A percentile compares a stretch with the other conserved stretches of the same genome.
These are phyloP conservation scores for Falco peregrinus DNA, from an alignment of 2,797 vertebrate species.

Conservation along the genomic window DNA sequence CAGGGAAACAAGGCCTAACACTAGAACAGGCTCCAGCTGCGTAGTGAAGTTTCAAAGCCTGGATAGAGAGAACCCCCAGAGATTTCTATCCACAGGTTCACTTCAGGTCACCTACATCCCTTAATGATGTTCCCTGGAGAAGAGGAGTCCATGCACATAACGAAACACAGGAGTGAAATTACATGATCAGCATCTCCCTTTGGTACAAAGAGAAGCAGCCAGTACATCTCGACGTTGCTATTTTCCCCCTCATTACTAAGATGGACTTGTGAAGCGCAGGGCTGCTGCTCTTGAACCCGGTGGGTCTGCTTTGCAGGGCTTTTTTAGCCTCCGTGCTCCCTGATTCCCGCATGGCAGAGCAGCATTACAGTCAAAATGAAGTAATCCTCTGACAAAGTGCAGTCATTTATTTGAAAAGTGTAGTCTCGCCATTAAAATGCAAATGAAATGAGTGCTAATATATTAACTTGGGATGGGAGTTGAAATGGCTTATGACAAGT, in stretches of 20 bases:
- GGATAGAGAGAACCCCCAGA: background rate
- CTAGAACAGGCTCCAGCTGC: background rate
- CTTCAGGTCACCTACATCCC: background rate
- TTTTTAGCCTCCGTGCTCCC: background rate
- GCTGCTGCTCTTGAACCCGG: background rate
- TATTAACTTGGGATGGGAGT: conserved; percentile 63
- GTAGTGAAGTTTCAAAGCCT: background rate
- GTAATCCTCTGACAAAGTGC: conserved; percentile 73
- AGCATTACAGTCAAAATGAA: conserved; percentile 47
- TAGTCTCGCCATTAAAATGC: conserved; percentile 75
- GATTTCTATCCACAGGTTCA: background rate
- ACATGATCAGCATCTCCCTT: background rate
- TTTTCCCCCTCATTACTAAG: background rate
- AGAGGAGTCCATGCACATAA: background rate
- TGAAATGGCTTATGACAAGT: conserved; percentile 67
- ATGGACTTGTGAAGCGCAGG: background rate
- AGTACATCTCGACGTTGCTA: background rate
- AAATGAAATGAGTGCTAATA: conserved; percentile 74
- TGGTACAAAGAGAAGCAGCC: background rate
- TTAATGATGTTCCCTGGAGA: background rate
- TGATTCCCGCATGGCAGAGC: background rate
- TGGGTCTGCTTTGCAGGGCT: background rate
- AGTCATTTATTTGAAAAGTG: conserved; percentile 70
- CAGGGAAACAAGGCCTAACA: background rate
- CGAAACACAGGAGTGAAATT: background rate